A percentile compares a stretch with the other conserved stretches of the same genome.
Evolutionary conservation across 1,140 invertebrate species (phyloP).

Genomic region (Phenacoccus solenopsis): DNA sequence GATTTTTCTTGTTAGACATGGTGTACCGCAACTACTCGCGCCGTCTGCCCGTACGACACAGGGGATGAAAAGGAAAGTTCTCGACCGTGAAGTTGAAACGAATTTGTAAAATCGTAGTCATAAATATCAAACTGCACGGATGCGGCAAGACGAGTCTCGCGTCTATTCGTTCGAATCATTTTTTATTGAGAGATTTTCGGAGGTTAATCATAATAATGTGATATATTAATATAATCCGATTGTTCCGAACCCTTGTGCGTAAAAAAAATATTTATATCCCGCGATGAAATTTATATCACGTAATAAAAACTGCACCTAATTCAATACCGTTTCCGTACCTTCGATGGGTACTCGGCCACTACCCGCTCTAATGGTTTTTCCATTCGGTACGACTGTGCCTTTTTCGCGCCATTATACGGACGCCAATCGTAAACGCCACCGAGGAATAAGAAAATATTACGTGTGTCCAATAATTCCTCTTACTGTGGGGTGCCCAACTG

Average conservation of each 20-base stretch:
- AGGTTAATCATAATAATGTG: conserved; percentile 3
- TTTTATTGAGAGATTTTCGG: background rate
- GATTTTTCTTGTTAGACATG: conserved; percentile 18
- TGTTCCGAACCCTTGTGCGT: background rate
- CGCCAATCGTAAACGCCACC: background rate
- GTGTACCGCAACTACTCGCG: conserved; percentile 3
- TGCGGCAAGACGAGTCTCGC: background rate
- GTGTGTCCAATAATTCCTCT: background rate
- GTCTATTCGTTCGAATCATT: background rate
- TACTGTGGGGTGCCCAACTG: too few relatives aligned
- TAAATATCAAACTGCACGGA: background rate
- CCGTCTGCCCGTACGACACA: background rate
- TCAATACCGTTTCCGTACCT: background rate
- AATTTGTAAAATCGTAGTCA: conserved; percentile 15
- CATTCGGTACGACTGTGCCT: background rate
- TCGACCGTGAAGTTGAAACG: conserved; percentile 15
- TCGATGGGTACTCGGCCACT: background rate
- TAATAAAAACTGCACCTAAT: background rate
- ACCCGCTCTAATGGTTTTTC: background rate
- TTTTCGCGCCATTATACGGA: background rate
- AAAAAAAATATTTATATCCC: background rate
- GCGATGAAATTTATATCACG: background rate
- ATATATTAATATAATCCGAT: conserved; percentile 3
- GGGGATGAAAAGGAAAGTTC: conserved; percentile 9
- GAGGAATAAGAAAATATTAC: background rate